Base-by-base conservation (phyloP, 2,888 invertebrate genomes). In the Pachliopta kotzebuea region DNA sequence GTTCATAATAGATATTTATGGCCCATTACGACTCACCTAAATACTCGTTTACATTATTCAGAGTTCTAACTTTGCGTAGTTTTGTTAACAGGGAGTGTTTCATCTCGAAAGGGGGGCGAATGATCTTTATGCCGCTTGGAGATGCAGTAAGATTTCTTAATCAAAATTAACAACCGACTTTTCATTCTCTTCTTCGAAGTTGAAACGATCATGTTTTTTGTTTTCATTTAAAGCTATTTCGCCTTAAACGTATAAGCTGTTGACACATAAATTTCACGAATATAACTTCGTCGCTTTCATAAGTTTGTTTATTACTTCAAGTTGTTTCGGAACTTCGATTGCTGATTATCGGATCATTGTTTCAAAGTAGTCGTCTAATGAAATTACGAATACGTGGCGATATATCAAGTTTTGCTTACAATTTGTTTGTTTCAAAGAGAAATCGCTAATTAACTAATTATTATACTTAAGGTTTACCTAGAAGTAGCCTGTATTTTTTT, bases 1-100 rank as follows among this genome's bases (percentile, higher is more conserved):
- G 72, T 67, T 60, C 68, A 72, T 74, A 76, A 72, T 70, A 68
- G 70, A 76, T 79, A 82, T 83, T 81, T 82, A 81, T 78, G 70
- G 74, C 68, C 71, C 68, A 69, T 68, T 71, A 65, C 62, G 68
- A 62, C 63, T 63, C 68, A 65, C 68, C 67, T 71, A 69, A 71
- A 72, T 69, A 68, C 61, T 31, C 61, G 55, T 62, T 60, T 59
- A 52, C 65, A 62, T 65, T 65, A 62, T 65, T 58, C 58, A 62
- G 31, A 58, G 61, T 29, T 56, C 60, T 37, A 49, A 65, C 37
- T 58, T 62, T 50, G n/a, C 57, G 31, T 59, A 58, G 58, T 58
- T 64, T 45, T 56, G 64, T 52, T 59, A 60, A 49, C 60, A 23
- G n/a, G 29, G 29, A 50, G 3, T 50, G 21, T 24, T 26, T 54